A percentile compares a stretch with the other conserved stretches of the same genome.
These are phyloP conservation scores for Neoascia interrupta DNA, from an alignment of 2,888 invertebrate genomes.

Conservation along the genomic window DNA sequence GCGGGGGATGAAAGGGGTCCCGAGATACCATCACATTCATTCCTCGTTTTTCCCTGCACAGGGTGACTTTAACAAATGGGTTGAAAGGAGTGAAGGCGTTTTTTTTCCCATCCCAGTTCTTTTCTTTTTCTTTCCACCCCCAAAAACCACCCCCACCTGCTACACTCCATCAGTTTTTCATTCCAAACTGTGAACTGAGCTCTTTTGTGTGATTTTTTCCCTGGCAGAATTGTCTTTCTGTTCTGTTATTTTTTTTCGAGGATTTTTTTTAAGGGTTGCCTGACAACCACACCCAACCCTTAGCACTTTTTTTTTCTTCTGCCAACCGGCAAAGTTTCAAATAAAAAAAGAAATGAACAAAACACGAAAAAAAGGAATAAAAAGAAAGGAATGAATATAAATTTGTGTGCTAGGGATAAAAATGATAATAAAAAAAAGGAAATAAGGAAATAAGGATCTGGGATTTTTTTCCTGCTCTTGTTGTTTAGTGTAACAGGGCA, in stretches of 20 bases:
- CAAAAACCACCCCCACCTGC: background rate
- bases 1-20: constrained; percentile 9
- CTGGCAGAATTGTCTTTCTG: constrained; percentile 53
- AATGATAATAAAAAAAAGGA: constrained; percentile 11
- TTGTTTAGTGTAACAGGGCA: constrained; percentile 47
- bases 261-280: constrained; percentile 42
- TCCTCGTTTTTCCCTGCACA: constrained; percentile 33
- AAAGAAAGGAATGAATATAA: constrained; percentile 63
- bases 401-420: constrained; percentile 58
- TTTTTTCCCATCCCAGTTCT: constrained; percentile 2
- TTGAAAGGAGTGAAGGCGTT: constrained; percentile 53
- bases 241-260: constrained; percentile 32
- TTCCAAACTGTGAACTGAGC: constrained; percentile 66
- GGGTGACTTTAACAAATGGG: constrained; percentile 68
- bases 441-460: constrained; percentile 46
- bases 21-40: constrained; percentile 48
- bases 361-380: constrained; percentile 26
- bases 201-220: constrained; percentile 64
- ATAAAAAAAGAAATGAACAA: constrained; percentile 14
- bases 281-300: constrained; percentile 14
- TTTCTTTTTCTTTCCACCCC: constrained; percentile 2
- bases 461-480: constrained; percentile 46
- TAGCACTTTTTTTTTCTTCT: constrained; percentile 16
- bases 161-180: constrained; percentile 14
- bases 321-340: constrained; percentile 24